Evolutionary conservation across 2,888 invertebrate species (phyloP), one percentile per base, ranked within the genome.

Genomic region (Hemithea aestivaria): DNA sequence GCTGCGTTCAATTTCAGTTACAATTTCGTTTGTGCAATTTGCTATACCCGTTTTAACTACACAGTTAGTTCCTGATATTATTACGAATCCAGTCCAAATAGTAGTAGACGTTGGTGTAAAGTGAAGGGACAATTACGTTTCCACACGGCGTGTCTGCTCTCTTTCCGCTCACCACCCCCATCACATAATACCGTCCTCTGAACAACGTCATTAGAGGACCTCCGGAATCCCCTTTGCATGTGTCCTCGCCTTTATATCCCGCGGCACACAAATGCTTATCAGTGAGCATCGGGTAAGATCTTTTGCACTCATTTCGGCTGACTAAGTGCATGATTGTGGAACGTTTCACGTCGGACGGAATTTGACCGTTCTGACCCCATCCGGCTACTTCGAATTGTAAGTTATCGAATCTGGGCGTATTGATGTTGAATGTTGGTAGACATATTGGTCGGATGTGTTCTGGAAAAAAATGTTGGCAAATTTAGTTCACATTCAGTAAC

Each of bases 171-270:
- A 87, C 87, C 5, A 85, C 62, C 2, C 87, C 87, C 1, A 76
- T 71, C 2, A 81, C 64, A 52, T 69, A 78, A 54, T 81, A 82
- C 42, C 64, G 76, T 10, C 73, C 77, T 35, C 69, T 64, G 38
- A 76, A 77, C 10, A 76, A 22, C 53, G 73, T 73, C 85, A 87
- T 87, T 10, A 85, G 54, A 1, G 85, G 85, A 4, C 84, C 84
- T 10, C 85, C 85, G 1, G 85, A 87, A 51, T 85, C 85, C 1
- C 85, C 87, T 57, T 81, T 82, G 48, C 87, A 85, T 3, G 85
- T 81, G 40, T 85, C 87, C 46, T 83, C 69, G 0, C 84, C 83
- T 0, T 62, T 73, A 20, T 73, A 68, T 0, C 82, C 84, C 5
- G 73, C 78, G 2, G 85, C 85, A 51, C 84, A 85, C n/a, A 85